Evolutionary conservation across 2,797 vertebrate genomes (phyloP), one percentile per base, ranked within the genome.

Genomic region (Steatocranus sp.): DNA sequence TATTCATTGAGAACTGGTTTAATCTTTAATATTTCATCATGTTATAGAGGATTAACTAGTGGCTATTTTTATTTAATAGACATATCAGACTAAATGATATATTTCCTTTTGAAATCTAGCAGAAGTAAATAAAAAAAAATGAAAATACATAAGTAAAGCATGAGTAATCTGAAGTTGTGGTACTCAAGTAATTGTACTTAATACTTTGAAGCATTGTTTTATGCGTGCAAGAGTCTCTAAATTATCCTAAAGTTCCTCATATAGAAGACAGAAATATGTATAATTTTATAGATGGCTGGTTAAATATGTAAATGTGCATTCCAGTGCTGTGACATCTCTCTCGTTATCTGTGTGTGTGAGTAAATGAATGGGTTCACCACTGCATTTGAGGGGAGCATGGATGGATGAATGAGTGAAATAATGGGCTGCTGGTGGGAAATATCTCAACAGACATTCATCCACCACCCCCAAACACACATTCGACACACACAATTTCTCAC

Each of bases 351-450:
- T 25, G 5, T n/a, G 43, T 43, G 70, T 27, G 58, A 0, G 12
- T 10, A 58, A 61, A 23, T 43, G 6, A 76, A 70, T 79, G 82
- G 78, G 82, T 80, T 75, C 75, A 82, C 75, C 20, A 20, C 80
- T 87, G 76, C 61, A 56, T 20, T 49, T 18, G 20, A 66, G 17
- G 46, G 51, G 23, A 70, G 56, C 41, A 25, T 68, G 83, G 73
- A 81, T 75, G 73, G 34, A 84, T 81, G 87, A 63, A 82, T 81
- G 79, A 58, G 78, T 82, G 83, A 87, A 90, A 86, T 82, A 90
- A 82, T 70, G 78, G 74, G 70, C 82, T 56, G 70, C 80, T 88
- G 87, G 90, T 93, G 89, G 93, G 88, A 92, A 91, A 90, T 88
- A 81, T 84, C 46, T 68, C 23, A 51, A 81, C 68, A 81, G n/a